Percentiles rank a stretch among this genome's conserved stretches.
Evolutionary conservation across 2,113 vertebrate species (phyloP).

Genomic region (Brachypodius melanocephalos): DNA sequence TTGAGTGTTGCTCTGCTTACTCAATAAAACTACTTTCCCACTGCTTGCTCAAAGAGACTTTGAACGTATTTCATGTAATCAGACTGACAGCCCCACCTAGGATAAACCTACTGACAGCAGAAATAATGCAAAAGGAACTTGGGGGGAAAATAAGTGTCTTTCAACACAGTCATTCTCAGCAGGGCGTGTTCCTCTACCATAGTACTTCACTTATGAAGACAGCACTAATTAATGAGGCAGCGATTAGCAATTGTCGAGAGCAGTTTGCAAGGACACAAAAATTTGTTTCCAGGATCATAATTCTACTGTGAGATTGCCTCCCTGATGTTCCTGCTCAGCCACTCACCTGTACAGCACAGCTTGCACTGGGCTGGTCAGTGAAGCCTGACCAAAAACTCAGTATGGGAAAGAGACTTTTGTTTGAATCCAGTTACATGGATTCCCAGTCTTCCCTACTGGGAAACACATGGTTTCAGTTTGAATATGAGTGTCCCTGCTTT

Average conservation of each 20-base stretch:
- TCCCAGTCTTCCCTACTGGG: neutral
- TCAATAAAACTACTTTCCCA: neutral
- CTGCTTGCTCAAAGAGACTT: conserved; percentile 1
- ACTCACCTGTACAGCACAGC: neutral
- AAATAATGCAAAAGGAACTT: neutral
- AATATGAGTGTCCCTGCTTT: neutral
- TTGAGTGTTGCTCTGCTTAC: neutral
- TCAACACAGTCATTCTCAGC: neutral
- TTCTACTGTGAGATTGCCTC: neutral
- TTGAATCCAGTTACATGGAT: neutral
- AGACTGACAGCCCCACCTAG: conserved; percentile 4
- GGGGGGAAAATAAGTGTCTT: neutral
- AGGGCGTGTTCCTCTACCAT: neutral
- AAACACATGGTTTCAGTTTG: neutral
- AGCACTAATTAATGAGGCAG: neutral
- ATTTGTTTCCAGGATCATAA: neutral
- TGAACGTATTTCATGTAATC: neutral
- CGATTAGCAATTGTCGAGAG: neutral
- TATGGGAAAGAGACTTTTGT: neutral
- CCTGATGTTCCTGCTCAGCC: neutral
- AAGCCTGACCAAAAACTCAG: neutral
- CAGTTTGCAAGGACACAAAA: neutral
- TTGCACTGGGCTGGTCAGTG: neutral
- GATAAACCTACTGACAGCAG: neutral
- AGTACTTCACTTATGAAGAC: neutral